phyloP scores from a whole-genome alignment of 2,888 invertebrate genomes.

The Tiphia femorata region DNA sequence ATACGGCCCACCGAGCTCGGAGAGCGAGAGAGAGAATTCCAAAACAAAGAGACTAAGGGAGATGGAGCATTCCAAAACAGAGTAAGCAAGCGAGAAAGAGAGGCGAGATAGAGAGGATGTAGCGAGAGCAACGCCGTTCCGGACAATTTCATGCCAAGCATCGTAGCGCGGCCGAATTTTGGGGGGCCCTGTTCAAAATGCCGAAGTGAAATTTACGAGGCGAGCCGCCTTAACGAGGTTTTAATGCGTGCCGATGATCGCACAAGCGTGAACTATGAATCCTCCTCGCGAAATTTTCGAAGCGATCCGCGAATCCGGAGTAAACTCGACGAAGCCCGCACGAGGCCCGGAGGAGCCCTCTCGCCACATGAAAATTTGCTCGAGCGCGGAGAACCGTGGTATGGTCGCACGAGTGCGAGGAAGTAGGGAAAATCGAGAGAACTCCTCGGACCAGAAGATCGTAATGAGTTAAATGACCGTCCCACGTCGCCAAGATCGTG shows the following conservation, averaged over 20 bases:
- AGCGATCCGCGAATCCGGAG: too few species aligned
- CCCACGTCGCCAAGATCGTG: not conserved
- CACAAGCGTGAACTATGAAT: constrained; percentile 5
- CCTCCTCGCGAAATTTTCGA: not conserved
- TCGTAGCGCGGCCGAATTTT: not conserved
- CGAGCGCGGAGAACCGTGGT: not conserved
- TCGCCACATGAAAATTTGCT: not conserved
- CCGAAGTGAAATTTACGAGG: constrained; percentile 1
- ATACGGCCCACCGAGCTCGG: too few species aligned
- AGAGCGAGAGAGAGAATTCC: too few species aligned
- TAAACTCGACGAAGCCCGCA: too few species aligned
- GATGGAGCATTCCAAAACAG: not conserved
- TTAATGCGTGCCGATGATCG: constrained; percentile 1
- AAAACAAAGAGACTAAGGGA: too few species aligned
- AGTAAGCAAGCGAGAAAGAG: not conserved
- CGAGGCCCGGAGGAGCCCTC: too few species aligned
- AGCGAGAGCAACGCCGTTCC: not conserved
- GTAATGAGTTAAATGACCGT: too few species aligned
- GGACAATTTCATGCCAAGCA: not conserved
- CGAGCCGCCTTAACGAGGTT: constrained; percentile 1
- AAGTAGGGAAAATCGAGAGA: constrained; percentile 34
- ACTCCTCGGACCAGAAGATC: constrained; percentile 6
- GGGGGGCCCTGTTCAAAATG: not conserved
- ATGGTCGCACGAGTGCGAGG: too few species aligned
- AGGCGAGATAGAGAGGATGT: not conserved